Conservation (phyloP, 2,113 vertebrate species). For the Carassius auratus region DNA sequence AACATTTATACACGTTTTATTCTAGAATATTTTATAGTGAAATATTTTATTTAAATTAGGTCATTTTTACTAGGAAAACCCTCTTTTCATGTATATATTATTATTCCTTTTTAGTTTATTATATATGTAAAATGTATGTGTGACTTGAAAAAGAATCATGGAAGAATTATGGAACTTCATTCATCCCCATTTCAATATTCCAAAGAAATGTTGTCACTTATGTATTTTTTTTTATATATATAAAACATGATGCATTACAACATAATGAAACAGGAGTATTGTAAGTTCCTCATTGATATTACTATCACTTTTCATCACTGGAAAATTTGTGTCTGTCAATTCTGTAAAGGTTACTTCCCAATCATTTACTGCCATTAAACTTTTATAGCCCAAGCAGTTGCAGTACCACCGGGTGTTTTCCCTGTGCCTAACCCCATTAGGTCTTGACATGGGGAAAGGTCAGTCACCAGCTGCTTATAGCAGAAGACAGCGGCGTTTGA, state of each 20-base stretch:
- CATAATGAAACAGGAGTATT: background rate
- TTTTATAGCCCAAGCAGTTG: constrained; percentile 43
- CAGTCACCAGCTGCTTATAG: constrained; percentile 61
- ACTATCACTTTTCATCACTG: constrained; percentile 7
- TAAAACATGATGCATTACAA: background rate
- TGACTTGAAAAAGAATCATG: background rate
- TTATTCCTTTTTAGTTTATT: background rate
- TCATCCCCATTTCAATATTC: background rate
- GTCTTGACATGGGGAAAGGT: constrained; percentile 61
- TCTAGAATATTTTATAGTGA: too few relatives aligned
- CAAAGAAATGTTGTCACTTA: background rate
- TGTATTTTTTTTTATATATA: too few relatives aligned
- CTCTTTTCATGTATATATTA: too few relatives aligned
- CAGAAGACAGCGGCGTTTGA: constrained; percentile 56
- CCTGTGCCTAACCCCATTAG: constrained; percentile 54
- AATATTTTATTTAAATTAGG: too few relatives aligned
- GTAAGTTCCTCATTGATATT: constrained; percentile 6
- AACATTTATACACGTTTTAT: too few relatives aligned
- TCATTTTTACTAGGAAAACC: too few relatives aligned
- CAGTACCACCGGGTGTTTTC: constrained; percentile 73
- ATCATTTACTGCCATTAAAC: constrained; percentile 44
- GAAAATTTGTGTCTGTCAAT: constrained; percentile 18
- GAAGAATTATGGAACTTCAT: background rate
- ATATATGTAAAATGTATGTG: background rate
- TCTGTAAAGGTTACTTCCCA: constrained; percentile 10